Percentiles rank a stretch among this genome's conserved stretches.
These are phyloP conservation scores for Acestrorhynchus altus DNA, from an alignment of 2,797 vertebrate genomes.

Conservation along the genomic window DNA sequence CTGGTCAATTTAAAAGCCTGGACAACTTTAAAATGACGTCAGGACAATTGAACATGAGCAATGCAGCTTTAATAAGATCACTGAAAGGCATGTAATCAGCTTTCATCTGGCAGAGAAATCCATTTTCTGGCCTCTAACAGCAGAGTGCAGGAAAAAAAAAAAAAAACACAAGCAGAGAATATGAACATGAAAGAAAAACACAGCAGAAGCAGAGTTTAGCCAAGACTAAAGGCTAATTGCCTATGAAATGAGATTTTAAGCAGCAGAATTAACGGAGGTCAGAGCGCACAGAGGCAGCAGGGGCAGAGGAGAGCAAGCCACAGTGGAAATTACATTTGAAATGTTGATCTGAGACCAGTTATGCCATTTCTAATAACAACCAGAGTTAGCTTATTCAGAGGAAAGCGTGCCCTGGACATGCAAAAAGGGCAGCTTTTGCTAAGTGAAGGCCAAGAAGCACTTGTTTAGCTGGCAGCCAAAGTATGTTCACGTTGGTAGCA, in stretches of 20 bases:
- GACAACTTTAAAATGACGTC: too few relatives aligned
- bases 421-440: not conserved
- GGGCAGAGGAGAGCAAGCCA: constrained; percentile 55
- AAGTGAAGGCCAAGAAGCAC: not conserved
- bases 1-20: not conserved
- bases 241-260: constrained; percentile 80
- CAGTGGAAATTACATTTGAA: constrained; percentile 27
- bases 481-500: not conserved
- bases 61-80: constrained; percentile 57
- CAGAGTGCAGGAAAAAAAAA: constrained; percentile 57
- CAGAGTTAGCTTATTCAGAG: not conserved
- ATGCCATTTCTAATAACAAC: not conserved
- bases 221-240: constrained; percentile 82
- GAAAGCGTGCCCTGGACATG: not conserved
- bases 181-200: constrained; percentile 19
- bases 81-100: constrained; percentile 69
- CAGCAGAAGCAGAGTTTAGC: constrained; percentile 42
- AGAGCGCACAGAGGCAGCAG: constrained; percentile 39
- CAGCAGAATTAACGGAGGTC: constrained; percentile 74
- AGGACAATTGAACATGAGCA: constrained; percentile 53
- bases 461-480: not conserved
- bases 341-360: constrained; percentile 15
- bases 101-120: constrained; percentile 70
- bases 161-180: constrained; percentile 59
- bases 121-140: constrained; percentile 63